Evolutionary conservation across 2,113 vertebrate species (phyloP), one percentile per base, ranked within the genome.

Genomic region (Acanthochromis polyacanthus): DNA sequence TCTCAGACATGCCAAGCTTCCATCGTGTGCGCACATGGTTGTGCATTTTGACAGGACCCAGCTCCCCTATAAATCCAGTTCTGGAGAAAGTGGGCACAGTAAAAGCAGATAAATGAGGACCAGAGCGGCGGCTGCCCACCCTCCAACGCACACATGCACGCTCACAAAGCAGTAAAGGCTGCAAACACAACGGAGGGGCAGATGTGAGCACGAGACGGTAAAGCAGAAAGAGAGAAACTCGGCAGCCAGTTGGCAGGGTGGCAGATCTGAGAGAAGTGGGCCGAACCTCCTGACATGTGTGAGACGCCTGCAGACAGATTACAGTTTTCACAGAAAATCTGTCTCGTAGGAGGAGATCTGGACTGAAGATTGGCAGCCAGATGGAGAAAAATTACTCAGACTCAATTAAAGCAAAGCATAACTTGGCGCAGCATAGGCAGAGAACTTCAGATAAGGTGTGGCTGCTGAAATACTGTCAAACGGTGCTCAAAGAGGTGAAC

Each of bases 51-150:
- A 87, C 72, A 64, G 71, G 82, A 74, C 72, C 78, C 86, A 66
- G 77, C 12, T 64, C 64, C 3, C 64, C 77, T 14, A 87, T 89
- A 91, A 91, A 90, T 82, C 80, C 68, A 76, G 65, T 60, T 84
- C 68, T 71, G 87, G 62, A 83, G 73, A 92, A 80, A 72, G 58
- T 70, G 67, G 74, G 73, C 73, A 66, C 70, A 45, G 70, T 83
- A 75, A 81, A 75, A 43, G 10, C 61, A 70, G 85, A 82, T 84
- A 83, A 89, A 88, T 70, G 73, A 89, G 74, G 52, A 88, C 30
- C 86, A 89, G 90, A 82, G 76, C 46, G 20, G 3, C 36, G 43
- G 57, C 78, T 59, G 22, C 61, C 58, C 16, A n/a, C 12, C 38
- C 28, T 73, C 15, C 30, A 52, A 64, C 17, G 56, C 16, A 61